Evolutionary conservation across 1,140 invertebrate species (phyloP), one percentile per base, ranked within the genome.

Genomic region (Hormaphis cornu): DNA sequence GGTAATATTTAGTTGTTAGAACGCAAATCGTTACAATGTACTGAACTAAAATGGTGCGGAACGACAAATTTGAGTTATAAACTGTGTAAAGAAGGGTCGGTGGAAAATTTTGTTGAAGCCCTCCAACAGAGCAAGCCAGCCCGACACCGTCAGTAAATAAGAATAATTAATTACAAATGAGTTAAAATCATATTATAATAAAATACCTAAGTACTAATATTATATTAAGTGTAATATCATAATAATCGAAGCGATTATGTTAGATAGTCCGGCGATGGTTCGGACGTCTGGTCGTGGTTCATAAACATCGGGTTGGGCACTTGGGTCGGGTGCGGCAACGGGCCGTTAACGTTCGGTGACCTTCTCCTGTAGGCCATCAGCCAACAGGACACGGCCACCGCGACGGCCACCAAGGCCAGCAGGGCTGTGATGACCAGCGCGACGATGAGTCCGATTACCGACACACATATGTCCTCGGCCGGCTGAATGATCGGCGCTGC

Each of bases 281-380:
- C 88, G 33, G 87, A 84, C 73, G 89, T 82, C 16, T 87, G 87
- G 75, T 89, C 86, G 74, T 84, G 87, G 74, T 90, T 91, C 75
- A 91, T 90, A 79, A 95, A 94, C 73, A 96, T 81, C 59, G 93
- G 92, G 78, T 96, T 95, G 59, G 93, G 93, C 81, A 96, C 95
- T 80, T 95, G 91, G 72, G 91, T 89, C 59, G 93, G 93, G 82
- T 96, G 93, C 72, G 92, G 92, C 75, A 96, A 83, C 71, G 92
- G 93, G 54, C 91, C 92, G 69, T 89, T 84, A 54, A 87, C 85
- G 75, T 91, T 90, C 54, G 90, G 89, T 74, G 89, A 85, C n/a
- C n/a, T 58, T 72, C 91, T 84, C 74, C 92, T 81, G 80, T 94
- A 95, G 70, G 93, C 93, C 84, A 95, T 91, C 52, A 95, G 82